A percentile compares a stretch with the other conserved stretches of the same genome.
These are phyloP conservation scores for Aphodius sticticus DNA, from an alignment of 2,888 invertebrate species.

Conservation along the genomic window DNA sequence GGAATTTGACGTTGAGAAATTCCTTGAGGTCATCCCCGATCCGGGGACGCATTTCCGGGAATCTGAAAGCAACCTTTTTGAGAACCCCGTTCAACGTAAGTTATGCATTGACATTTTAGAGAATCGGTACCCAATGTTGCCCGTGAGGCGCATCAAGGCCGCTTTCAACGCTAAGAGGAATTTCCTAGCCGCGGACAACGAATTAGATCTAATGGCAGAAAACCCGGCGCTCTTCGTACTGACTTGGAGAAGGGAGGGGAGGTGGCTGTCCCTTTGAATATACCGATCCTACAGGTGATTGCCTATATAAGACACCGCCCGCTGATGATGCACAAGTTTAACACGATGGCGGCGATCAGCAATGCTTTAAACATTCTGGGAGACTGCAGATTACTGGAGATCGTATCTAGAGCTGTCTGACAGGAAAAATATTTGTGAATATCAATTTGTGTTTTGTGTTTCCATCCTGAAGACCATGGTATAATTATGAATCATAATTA, in stretches of 20 bases:
- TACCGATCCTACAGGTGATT: constrained; percentile 55
- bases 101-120: not conserved
- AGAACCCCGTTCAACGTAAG: constrained; percentile 4
- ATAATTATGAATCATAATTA: too few species aligned
- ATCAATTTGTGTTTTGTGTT: too few species aligned
- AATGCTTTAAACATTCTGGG: too few species aligned
- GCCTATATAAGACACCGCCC: too few species aligned
- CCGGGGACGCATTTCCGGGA: constrained; percentile 56
- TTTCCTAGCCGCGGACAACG: constrained; percentile 29
- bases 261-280: constrained; percentile 44
- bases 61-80: constrained; percentile 37
- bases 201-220: constrained; percentile 27
- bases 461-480: too few species aligned
- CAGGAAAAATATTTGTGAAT: too few species aligned
- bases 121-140: not conserved
- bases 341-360: too few species aligned
- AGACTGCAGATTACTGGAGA: too few species aligned
- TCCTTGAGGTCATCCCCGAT: too few species aligned
- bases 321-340: too few species aligned
- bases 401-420: too few species aligned
- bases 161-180: constrained; percentile 10
- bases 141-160: not conserved
- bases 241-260: constrained; percentile 29
- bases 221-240: constrained; percentile 27
- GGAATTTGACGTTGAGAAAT: constrained; percentile 58